Base-by-base conservation (phyloP, 2,888 invertebrate species). In the Arrhopalites spinosus region DNA sequence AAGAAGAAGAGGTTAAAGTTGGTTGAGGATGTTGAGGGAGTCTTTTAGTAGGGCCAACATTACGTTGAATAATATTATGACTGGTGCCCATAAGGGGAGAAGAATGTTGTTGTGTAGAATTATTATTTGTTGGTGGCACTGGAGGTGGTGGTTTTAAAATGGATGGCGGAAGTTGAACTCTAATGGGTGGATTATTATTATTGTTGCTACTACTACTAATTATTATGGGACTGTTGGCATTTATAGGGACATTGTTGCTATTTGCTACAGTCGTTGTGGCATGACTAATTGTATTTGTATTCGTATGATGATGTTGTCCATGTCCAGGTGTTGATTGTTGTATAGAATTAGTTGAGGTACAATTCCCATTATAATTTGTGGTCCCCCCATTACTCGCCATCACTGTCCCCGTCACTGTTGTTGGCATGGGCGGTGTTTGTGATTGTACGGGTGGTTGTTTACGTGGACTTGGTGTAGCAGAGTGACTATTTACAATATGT, bases 131-230 rank as follows among this genome's bases (percentile, higher is more conserved):
- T 15, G 78, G 79, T 43, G 78, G 78, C 25, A 77, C 78, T 25
- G 80, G 81, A 7, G 80, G 80, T 17, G 80, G 79, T 15, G 78
- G 81, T 71, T 80, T 82, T 13, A 81, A 63, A 59, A 82, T 81
- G 45, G 82, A 81, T n/a, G 82, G 82, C 0, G 78, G 79, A 53
- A 78, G 78, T 59, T 78, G 80, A 13, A 73, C 72, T 66, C 61
- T 73, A 13, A 76, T 20, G 47, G 74, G 69, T n/a, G 76, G 72
- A 71, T 76, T 73, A 45, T 67, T 64, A 25, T 13, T 17, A 69
- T 71, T 75, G 69, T 73, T 68, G 73, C 75, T 74, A 71, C 45
- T 61, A 25, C 43, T 53, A 56, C 29, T 45, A 11, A 45, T 45
- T 15, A 15, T 15, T 20, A 23, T 56, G 3, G 8, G 11, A 13